Base-by-base conservation (phyloP, 1,140 invertebrate species). In the Brachionus paranguensis region DNA sequence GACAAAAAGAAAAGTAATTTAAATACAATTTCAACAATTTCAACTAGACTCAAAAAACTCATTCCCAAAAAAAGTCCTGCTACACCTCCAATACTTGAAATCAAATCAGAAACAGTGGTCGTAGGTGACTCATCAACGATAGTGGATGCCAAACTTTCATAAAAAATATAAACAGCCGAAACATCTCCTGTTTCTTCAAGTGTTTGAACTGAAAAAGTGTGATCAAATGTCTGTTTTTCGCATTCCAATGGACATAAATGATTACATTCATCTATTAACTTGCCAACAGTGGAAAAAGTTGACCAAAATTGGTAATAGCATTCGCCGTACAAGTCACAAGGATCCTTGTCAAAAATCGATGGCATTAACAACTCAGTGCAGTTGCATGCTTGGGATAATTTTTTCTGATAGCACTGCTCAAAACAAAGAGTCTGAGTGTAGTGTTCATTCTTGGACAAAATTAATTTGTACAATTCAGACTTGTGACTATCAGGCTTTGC, bases 381-480 rank as follows among this genome's bases (percentile, higher is more conserved):
- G 29, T 76, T 50, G 43, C 72, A 76, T 27, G 29, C 7, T 53
- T 29, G 11, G 12, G 20, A 24, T 14, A 76, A 50, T 29, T 50
- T 27, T 24, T 76, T 76, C 27, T 76, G 72, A 76, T 24, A 76
- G 8, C 72, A 76, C 14, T 50, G 41, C 0, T 47, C 72, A 47
- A 76, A 29, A 76, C 72, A 76, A n/a, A 76, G n/a, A 29, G n/a
- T 12, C 17, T 76, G 72, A 33, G 17, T 27, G 29, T 76, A 76
- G 12, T 47, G 5, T 14, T 20, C 41, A 27, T 11, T 27, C 5
- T 53, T 76, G 2, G 43, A 24, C 43, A 20, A 24, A 20, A 27
- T 76, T 27, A 50, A 29, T 50, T 76, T 76, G 27, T 50, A 76
- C 11, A 76, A 76, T 4, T 76, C 72, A 20, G 72, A 76, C 12